Evolutionary conservation across 1,140 invertebrate species (phyloP).

Genomic region (Episyrphus balteatus): DNA sequence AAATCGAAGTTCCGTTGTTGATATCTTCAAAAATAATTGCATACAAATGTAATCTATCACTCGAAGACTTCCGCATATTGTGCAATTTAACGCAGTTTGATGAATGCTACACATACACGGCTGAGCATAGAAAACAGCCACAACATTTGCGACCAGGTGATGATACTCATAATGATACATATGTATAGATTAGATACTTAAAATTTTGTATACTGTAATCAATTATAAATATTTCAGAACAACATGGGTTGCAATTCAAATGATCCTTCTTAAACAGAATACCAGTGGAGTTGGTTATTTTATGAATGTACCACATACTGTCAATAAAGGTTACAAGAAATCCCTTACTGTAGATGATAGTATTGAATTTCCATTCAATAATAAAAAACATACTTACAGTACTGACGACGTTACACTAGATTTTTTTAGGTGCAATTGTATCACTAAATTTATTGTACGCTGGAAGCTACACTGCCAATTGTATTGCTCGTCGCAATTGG

Average conservation of each 20-base stretch:
- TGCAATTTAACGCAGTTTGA: slow-evolving; percentile 56
- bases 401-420: slow-evolving; percentile 37
- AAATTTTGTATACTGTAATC: neutral
- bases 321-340: slow-evolving; percentile 16
- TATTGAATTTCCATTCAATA: slow-evolving; percentile 44
- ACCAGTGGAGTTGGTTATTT: slow-evolving; percentile 54
- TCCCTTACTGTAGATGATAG: slow-evolving; percentile 43
- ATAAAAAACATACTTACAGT: slow-evolving; percentile 18
- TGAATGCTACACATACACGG: slow-evolving; percentile 50
- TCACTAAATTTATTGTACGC: slow-evolving; percentile 37
- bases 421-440: slow-evolving; percentile 33
- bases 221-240: slow-evolving; percentile 39
- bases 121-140: slow-evolving; percentile 74
- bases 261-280: slow-evolving; percentile 76
- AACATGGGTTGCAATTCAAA: slow-evolving; percentile 72
- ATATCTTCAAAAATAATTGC: slow-evolving; percentile 38
- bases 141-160: slow-evolving; percentile 65
- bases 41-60: slow-evolving; percentile 42
- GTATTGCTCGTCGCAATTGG: slow-evolving; percentile 41
- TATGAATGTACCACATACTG: slow-evolving; percentile 31
- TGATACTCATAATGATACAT: slow-evolving; percentile 69
- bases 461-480: slow-evolving; percentile 15
- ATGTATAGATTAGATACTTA: slow-evolving; percentile 16
- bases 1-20: slow-evolving; percentile 2
- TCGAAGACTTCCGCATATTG: slow-evolving; percentile 44